phyloP scores from a whole-genome alignment of 2,113 vertebrate species.

The Vireo altiloquus region DNA sequence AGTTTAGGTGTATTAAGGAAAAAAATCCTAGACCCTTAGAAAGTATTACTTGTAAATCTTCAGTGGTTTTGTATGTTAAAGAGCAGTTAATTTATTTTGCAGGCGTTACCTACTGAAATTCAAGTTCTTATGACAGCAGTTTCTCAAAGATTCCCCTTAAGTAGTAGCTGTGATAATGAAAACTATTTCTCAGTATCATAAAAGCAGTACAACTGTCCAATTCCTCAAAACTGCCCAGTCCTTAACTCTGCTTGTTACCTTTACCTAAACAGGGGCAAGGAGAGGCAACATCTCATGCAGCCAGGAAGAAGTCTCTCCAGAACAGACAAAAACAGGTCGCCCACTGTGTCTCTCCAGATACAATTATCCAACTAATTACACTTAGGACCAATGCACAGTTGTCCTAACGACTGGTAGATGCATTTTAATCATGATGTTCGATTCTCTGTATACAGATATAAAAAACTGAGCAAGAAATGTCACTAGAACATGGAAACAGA shows the following conservation, averaged over 20 bases:
- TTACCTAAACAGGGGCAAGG: background rate
- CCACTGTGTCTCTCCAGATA: background rate
- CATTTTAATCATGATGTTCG: background rate
- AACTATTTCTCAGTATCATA: background rate
- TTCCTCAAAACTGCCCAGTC: background rate
- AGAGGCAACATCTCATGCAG: background rate
- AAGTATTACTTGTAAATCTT: background rate
- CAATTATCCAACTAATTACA: slow-evolving; percentile 23
- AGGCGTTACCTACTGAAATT: background rate
- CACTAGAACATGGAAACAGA: background rate
- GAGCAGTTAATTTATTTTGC: background rate
- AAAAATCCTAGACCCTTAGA: background rate
- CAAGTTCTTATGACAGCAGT: background rate
- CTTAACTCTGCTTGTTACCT: background rate
- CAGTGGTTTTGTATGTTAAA: background rate
- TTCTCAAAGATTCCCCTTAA: background rate
- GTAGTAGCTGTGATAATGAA: background rate
- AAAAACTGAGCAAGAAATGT: background rate
- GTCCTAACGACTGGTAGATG: background rate
- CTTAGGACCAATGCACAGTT: background rate
- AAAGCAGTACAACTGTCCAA: background rate
- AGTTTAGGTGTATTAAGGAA: background rate
- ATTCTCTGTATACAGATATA: background rate
- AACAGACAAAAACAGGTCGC: background rate
- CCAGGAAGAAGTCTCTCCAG: background rate